A percentile compares a stretch with the other conserved stretches of the same genome.
Conservation (phyloP, 37 sponge, comb jelly and placozoan species). For the Trichoplax adhaerens region DNA sequence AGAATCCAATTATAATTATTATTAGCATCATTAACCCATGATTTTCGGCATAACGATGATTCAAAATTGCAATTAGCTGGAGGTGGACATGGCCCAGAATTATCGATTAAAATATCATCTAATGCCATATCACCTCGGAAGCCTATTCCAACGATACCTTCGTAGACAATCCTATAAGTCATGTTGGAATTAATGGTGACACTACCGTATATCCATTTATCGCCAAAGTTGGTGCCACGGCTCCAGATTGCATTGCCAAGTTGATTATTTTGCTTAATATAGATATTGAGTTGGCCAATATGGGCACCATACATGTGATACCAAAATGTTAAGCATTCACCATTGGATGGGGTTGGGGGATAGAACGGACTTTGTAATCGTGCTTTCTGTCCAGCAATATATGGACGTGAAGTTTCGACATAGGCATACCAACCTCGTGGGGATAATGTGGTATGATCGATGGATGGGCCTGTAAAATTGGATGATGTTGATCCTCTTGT, state of each 20-base stretch:
- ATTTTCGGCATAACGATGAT: too few relatives aligned
- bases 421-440: conserved; percentile 14
- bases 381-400: conserved; percentile 10
- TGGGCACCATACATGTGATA: conserved; percentile 26
- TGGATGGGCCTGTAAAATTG: not conserved
- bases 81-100: not conserved
- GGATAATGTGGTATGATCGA: not conserved
- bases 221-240: conserved; percentile 1
- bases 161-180: not conserved
- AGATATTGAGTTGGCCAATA: conserved; percentile 12
- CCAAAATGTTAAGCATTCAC: not conserved
- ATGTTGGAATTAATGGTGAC: conserved; percentile 3
- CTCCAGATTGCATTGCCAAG: too few relatives aligned
- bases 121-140: conserved; percentile 1
- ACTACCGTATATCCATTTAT: conserved; percentile 6
- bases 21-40: too few relatives aligned
- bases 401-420: conserved; percentile 1
- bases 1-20: too few relatives aligned
- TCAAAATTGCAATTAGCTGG: too few relatives aligned
- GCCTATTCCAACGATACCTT: not conserved
- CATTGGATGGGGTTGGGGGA: conserved; percentile 7
- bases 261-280: conserved; percentile 7
- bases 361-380: conserved; percentile 9
- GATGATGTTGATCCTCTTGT: not conserved
- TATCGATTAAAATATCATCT: not conserved